These are phyloP conservation scores for Ambastaia sidthimunki DNA, from an alignment of 2,797 vertebrate species.

Conservation along the genomic window DNA sequence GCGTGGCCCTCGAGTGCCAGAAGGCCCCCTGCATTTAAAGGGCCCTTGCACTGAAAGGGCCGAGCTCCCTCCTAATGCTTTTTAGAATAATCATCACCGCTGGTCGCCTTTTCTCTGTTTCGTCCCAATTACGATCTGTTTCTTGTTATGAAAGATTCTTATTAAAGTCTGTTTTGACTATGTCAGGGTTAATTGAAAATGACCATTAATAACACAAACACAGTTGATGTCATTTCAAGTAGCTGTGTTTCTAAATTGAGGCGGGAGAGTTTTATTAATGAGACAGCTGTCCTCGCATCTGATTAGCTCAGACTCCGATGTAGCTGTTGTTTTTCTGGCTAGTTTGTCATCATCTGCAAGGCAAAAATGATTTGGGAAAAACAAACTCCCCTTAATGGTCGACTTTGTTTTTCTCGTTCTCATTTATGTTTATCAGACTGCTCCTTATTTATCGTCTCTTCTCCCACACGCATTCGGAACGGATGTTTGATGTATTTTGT, in stretches of 20 bases:
- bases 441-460: background rate
- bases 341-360: background rate
- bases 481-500: background rate
- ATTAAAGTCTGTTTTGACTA: conserved; percentile 12
- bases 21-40: no score
- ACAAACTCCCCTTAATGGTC: background rate
- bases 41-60: conserved; percentile 28
- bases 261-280: background rate
- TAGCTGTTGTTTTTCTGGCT: background rate
- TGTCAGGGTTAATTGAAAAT: conserved; percentile 16
- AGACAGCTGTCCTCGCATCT: background rate
- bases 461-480: background rate
- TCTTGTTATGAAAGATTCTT: background rate
- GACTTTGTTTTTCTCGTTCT: background rate
- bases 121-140: background rate
- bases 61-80: background rate
- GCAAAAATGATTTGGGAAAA: conserved; percentile 6
- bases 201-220: conserved; percentile 3
- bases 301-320: background rate
- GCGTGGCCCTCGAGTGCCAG: conserved; percentile 23
- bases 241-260: background rate
- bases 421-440: background rate
- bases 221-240: background rate
- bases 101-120: background rate
- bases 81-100: conserved; percentile 13